Evolutionary conservation across 2,888 invertebrate species (phyloP), one percentile per base, ranked within the genome.

Genomic region (Calliscelio sp.): DNA sequence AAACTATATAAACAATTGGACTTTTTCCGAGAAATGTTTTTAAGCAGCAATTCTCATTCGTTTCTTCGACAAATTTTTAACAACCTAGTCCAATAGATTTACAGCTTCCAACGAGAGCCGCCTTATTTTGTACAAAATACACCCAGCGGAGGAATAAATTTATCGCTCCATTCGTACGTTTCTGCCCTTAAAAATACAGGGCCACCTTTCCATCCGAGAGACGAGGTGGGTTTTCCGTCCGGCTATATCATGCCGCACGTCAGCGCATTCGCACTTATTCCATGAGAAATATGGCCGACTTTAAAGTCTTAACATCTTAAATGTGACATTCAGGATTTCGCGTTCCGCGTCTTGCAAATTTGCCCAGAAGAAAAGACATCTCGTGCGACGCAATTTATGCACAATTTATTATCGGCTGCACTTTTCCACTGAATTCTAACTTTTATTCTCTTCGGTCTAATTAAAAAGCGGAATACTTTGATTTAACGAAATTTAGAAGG

Each of bases 41-140:
- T 59, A 38, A 41, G 41, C 16, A 61, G 73, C 51, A 70, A 66
- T 66, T 74, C 66, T 61, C 73, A 68, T 81, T 81, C 49, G 80
- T 74, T 73, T 74, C 41, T 66, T 74, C 53, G 74, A 74, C 81
- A 81, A 81, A 81, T 81, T 81, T 81, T 81, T 74, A 81, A 81
- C 81, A 68, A 81, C 68, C 44, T 35, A 53, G 49, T 14, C 74
- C 53, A 74, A 74, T 68, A 68, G 81, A 81, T 81, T 81, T 81
- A 81, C 81, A 51, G 68, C 65, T 25, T 35, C 49, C 68, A 74
- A 24, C 66, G 74, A 41, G 66, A 57, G 65, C 66, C 59, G 80
- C 66, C 81, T 81, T 74, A 81, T 81, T 74, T 81, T 68, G 81
- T 74, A 81, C 84, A 81, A 84, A 84, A 84, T 73, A 77, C 75